These are phyloP conservation scores for Tenebrosternarchus preto DNA, from an alignment of 2,113 vertebrate species.

Conservation along the genomic window DNA sequence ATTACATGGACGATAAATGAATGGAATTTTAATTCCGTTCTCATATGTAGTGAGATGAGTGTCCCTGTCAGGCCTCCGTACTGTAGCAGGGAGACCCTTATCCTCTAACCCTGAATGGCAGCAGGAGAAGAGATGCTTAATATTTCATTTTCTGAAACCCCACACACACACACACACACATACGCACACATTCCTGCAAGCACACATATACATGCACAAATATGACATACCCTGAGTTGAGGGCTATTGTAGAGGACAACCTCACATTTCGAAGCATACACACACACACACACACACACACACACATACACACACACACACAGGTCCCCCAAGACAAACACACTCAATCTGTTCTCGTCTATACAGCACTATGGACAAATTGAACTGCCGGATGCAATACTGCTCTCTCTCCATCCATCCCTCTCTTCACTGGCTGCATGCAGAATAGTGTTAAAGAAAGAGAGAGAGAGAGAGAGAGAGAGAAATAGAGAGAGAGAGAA, in stretches of 20 bases:
- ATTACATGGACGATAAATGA: not conserved
- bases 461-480: not conserved
- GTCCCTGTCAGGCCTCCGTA: constrained; percentile 17
- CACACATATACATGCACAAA: constrained; percentile 48
- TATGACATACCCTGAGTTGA: constrained; percentile 22
- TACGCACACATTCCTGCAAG: constrained; percentile 28
- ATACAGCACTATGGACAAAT: constrained; percentile 43
- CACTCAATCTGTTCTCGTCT: constrained; percentile 43
- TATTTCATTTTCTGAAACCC: constrained; percentile 49
- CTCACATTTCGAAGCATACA: not conserved
- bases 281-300: constrained; percentile 20
- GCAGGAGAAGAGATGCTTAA: constrained; percentile 44
- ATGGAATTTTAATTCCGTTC: constrained; percentile 17
- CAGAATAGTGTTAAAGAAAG: constrained; percentile 12
- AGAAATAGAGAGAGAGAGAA: no score
- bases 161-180: constrained; percentile 25
- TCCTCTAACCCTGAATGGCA: constrained; percentile 57
- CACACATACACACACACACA: constrained; percentile 21
- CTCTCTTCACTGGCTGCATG: constrained; percentile 10
- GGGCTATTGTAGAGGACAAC: constrained; percentile 19
- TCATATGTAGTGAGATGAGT: constrained; percentile 1
- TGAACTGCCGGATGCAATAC: constrained; percentile 45
- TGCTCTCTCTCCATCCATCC: constrained; percentile 31
- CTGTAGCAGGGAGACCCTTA: constrained; percentile 49
- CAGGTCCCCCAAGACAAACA: constrained; percentile 33